Base-by-base conservation (phyloP, 2,113 vertebrate genomes). In the Chloebia gouldiae region DNA sequence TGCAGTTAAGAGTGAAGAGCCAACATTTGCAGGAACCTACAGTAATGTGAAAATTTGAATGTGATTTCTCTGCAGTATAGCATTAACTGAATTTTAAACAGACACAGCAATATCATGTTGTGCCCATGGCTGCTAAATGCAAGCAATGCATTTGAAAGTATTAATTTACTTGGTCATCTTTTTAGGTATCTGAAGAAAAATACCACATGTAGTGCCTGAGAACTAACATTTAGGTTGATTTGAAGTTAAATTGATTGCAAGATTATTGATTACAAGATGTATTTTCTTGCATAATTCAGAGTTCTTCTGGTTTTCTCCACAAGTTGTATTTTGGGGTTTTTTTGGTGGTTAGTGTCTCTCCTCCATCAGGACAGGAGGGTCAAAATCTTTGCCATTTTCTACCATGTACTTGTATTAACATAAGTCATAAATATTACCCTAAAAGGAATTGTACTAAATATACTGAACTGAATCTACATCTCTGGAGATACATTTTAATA, bases 81-180 rank as follows among this genome's bases (percentile, higher is more conserved):
- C 25, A 83, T 82, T 91, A n/a, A 69, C 44, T 63, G 73, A 90
- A 84, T 89, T 91, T 91, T 79, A 60, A 91, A 59, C 75, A 65
- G 42, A 17, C 59, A 30, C 5, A 23, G 16, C 60, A 53, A 10
- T 57, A 59, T 44, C 24, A 73, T 91, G 56, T 61, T 81, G 31
- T 39, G 56, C 39, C 19, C 3, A 0, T 70, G 39, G 27, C 44
- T 66, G 15, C 11, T 78, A 75, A 78, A 51, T 75, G 27, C 69
- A 89, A 81, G 47, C 1, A 5, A 28, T 81, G 44, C 27, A 33
- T 81, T 64, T 87, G 30, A 25, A 56, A 63, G 11, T 33, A 21
- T 63, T 63, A 5, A 59, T 87, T 95, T 72, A 65, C 11, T 88
- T 42, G 24, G 28, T 70, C 7, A 18, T 68, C 22, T 65, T 54